Conservation (phyloP, 2,888 invertebrate genomes). For the Oeneis ivallda region DNA sequence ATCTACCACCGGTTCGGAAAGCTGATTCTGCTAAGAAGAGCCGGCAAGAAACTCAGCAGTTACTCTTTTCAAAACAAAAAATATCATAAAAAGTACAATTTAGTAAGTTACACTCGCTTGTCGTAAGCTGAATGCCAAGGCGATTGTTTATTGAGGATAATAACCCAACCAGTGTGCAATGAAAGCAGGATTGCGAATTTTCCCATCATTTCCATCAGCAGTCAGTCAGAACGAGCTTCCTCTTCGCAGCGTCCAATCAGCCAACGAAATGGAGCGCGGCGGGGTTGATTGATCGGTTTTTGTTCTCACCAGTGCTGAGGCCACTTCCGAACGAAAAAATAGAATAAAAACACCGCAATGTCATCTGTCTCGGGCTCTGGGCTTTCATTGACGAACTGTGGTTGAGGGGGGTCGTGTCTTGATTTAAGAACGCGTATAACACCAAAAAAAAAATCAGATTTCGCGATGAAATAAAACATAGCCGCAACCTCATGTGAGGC, state of each 20-base stretch:
- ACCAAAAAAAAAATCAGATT: too few relatives aligned
- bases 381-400: conserved; percentile 23
- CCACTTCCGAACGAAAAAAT: conserved; percentile 47
- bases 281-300: conserved; percentile 60
- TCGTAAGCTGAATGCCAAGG: too few relatives aligned
- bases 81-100: too few relatives aligned
- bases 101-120: too few relatives aligned
- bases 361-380: conserved; percentile 29
- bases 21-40: too few relatives aligned
- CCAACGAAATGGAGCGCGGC: conserved; percentile 65
- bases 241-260: conserved; percentile 60
- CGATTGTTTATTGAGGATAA: too few relatives aligned
- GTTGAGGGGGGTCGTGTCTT: background rate
- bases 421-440: too few relatives aligned
- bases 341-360: conserved; percentile 25
- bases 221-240: conserved; percentile 63
- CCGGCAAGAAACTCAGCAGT: too few relatives aligned
- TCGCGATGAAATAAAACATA: too few relatives aligned
- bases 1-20: too few relatives aligned
- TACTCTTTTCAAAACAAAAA: too few relatives aligned
- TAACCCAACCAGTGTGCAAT: background rate
- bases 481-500: too few relatives aligned
- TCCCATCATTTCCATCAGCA: conserved; percentile 55
- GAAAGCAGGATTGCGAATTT: conserved; percentile 28
- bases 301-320: conserved; percentile 44